These are phyloP conservation scores for Tribolium castaneum DNA, from an alignment of 1,140 invertebrate species.

Conservation along the genomic window DNA sequence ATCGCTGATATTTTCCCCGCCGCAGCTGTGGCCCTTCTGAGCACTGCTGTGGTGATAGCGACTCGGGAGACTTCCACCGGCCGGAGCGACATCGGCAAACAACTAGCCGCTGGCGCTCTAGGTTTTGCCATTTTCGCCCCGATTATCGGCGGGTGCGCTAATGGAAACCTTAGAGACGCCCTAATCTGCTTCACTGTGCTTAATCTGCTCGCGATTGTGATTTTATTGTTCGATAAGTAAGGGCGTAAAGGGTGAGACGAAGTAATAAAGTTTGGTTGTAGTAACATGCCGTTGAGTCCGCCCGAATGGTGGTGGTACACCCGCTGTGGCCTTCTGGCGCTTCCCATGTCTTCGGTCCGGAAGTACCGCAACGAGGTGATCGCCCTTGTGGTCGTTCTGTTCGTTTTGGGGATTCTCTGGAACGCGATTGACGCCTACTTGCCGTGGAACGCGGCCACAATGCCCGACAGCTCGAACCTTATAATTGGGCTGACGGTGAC, in stretches of 20 bases:
- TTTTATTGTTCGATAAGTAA: constrained; percentile 72
- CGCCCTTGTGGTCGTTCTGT: constrained; percentile 75
- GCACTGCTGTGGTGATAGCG: constrained; percentile 82
- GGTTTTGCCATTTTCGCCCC: constrained; percentile 79
- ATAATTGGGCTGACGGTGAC: constrained; percentile 76
- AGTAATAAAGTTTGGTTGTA: constrained; percentile 50
- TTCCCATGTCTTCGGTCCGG: constrained; percentile 79
- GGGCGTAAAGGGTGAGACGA: constrained; percentile 40
- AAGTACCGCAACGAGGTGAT: constrained; percentile 78
- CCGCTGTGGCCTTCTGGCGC: constrained; percentile 76
- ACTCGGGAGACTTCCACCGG: constrained; percentile 82
- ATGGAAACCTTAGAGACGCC: constrained; percentile 60
- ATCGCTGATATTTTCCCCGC: constrained; percentile 82
- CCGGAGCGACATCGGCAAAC: constrained; percentile 82
- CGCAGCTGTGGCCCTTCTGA: constrained; percentile 76
- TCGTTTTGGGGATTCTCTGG: constrained; percentile 80
- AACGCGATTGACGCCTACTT: constrained; percentile 82
- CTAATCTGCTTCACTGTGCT: constrained; percentile 71
- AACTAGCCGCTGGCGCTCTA: constrained; percentile 80
- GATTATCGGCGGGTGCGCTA: constrained; percentile 67
- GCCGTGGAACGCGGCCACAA: constrained; percentile 72
- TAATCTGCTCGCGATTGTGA: constrained; percentile 73
- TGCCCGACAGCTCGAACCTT: constrained; percentile 68
- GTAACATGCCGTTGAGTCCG: constrained; percentile 78
- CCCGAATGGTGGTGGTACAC: constrained; percentile 88